Base-by-base conservation (phyloP, 1,140 invertebrate genomes). In the Lasaia peninsularis region DNA sequence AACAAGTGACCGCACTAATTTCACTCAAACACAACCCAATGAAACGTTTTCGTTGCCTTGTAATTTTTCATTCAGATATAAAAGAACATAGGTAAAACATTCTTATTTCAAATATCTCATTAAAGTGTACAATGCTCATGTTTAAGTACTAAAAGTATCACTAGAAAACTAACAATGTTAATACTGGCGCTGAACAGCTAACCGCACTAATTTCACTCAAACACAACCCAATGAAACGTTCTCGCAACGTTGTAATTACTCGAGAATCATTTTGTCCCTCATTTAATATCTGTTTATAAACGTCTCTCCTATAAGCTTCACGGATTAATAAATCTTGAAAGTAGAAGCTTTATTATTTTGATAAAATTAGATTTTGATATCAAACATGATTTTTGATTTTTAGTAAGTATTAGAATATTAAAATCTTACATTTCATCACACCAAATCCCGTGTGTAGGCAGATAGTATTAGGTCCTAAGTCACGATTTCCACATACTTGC, bases 161-260 rank as follows among this genome's bases (percentile, higher is more conserved):
- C 14, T 40, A 14, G 37, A 18, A 12, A 18, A 8, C 37, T 8
- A 18, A 44, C 37, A 34, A 44, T 50, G 48, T 50, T 50, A 49
- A 28, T 56, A 32, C 20, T 51, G 16, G 16, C 40, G 14, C 20
- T 55, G 40, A 55, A 28, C 53, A 24, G 16, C 20, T 48, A 21
- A 61, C 44, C 49, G 50, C 52, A 54, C 55, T 56, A 58, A 65
- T 58, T 65, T 55, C 53, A 57, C 53, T 65, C 56, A 61, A 56
- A 60, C 51, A 56, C 44, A 34, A 50, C 34, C 58, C 44, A 55
- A 61, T 58, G 54, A 53, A 57, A 60, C 62, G 57, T 60, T 60
- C 56, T 44, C 52, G 48, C 20, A 40, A 51, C 31, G 35, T 51
- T 44, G 56, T 55, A 58, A 61, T 65, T 61, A 58, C 21, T 12